phyloP scores from a whole-genome alignment of 30 jellyfish, hydroid and myxozoan genomes.

The Chironex yamaguchii region DNA sequence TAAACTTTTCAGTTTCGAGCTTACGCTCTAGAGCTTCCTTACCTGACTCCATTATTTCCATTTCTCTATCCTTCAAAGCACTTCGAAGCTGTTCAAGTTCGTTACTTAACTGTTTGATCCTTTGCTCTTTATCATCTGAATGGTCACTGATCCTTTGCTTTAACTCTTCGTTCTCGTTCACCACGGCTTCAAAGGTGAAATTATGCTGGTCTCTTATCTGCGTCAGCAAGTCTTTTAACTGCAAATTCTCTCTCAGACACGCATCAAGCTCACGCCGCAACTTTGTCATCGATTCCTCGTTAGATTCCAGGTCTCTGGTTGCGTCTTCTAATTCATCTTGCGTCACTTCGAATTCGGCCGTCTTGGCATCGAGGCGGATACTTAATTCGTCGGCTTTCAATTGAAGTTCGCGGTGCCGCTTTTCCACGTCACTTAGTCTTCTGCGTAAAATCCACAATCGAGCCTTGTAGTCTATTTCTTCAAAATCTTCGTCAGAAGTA shows the following conservation, averaged over 20 bases:
- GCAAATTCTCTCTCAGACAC: slow-evolving; percentile 69
- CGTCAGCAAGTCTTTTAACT: slow-evolving; percentile 59
- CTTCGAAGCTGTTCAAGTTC: slow-evolving; percentile 22
- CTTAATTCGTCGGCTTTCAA: slow-evolving; percentile 95
- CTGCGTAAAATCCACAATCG: slow-evolving; percentile 94
- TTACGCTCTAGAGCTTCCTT: slow-evolving; percentile 24
- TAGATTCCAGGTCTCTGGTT: slow-evolving; percentile 84
- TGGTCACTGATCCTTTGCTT: slow-evolving; percentile 50
- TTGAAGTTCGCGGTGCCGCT: slow-evolving; percentile 92
- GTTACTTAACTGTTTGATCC: slow-evolving; percentile 56
- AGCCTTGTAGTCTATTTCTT: slow-evolving; percentile 89
- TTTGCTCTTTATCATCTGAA: slow-evolving; percentile 51
- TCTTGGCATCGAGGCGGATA: slow-evolving; percentile 93
- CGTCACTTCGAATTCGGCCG: slow-evolving; percentile 96
- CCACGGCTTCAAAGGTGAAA: slow-evolving; percentile 76
- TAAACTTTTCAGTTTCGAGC: slow-evolving; percentile 45
- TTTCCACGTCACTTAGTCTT: slow-evolving; percentile 92
- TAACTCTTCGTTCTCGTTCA: slow-evolving; percentile 77
- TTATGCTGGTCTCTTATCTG: slow-evolving; percentile 79
- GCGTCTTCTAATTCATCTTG: slow-evolving; percentile 97
- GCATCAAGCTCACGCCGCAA: slow-evolving; percentile 48
- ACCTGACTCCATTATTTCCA: slow-evolving; percentile 23
- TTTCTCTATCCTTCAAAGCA: slow-evolving; percentile 41
- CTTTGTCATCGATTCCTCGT: slow-evolving; percentile 66
- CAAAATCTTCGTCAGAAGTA: slow-evolving; percentile 85